phyloP scores from a whole-genome alignment of 2,888 invertebrate genomes.

The Disparrhopalites patrizii region DNA sequence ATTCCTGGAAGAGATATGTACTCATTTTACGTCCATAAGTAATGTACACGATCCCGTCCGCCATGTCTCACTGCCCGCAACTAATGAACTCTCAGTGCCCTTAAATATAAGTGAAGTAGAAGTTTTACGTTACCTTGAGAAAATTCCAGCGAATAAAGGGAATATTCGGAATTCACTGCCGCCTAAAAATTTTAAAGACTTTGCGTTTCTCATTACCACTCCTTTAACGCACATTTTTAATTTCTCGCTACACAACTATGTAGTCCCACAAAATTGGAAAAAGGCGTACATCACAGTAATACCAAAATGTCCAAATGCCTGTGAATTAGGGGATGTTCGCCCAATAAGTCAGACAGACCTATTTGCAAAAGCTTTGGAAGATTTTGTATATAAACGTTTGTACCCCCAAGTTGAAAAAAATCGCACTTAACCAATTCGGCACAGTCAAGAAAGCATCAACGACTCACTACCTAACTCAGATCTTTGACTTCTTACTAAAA shows the following conservation, averaged over 20 bases:
- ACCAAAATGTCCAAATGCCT: neutral
- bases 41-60: no score
- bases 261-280: neutral
- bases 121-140: no score
- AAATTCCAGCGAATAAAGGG: no score
- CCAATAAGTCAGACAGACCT: neutral
- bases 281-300: neutral
- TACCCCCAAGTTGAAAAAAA: neutral
- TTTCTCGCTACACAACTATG: neutral
- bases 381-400: neutral
- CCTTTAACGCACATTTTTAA: neutral
- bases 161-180: no score
- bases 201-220: no score
- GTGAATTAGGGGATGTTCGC: neutral
- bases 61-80: no score
- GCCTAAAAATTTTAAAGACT: no score
- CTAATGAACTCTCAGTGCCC: no score
- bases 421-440: neutral
- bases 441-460: neutral
- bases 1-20: no score
- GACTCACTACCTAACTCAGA: neutral
- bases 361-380: neutral
- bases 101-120: no score
- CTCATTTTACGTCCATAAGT: no score
- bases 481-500: neutral